Evolutionary conservation across 2,888 invertebrate genomes (phyloP), one percentile per base, ranked within the genome.

Genomic region (Microchrysa polita): DNA sequence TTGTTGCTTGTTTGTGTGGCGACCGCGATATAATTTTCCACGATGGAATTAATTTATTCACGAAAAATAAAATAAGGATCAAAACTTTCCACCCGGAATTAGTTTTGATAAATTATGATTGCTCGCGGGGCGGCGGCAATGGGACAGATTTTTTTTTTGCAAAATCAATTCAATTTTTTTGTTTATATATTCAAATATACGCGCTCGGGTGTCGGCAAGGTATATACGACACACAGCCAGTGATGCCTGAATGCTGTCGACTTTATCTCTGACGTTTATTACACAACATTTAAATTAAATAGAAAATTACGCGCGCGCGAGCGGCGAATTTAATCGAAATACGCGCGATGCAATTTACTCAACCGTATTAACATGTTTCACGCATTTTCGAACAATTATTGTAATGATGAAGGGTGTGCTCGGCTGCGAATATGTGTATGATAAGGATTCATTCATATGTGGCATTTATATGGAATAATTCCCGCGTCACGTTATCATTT

Each of bases 1-100:
- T 85, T 73, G 74, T 78, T 76, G 20, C 60, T 85, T 81, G 85
- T 85, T 85, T 85, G 85, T 73, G 74, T 78, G 76, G 20, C 60
- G 48, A 12, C 48, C 27, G n/a, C 40, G 61, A n/a, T 23, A 65
- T 1, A 18, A n/a, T 42, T 65, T 42, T 65, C 20, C 40, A 34
- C 27, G 27, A 7, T 34, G 27, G 7, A 34, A 42, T 65, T 65
- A 18, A 4, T 42, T 63, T 23, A n/a, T 63, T 34, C 5, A 63
- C 14, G 23, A 18, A 59, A 59, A 59, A 14, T 4, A 60, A 61
- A 61, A 71, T 40, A 7, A 34, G 27, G 7, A 34, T 5, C 27
- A n/a, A n/a, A n/a, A n/a, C n/a, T 23, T 16, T n/a, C n/a, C n/a
- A n/a, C n/a, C n/a, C n/a, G n/a, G n/a, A n/a, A n/a, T n/a, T n/a